Base-by-base conservation (phyloP, 2,888 invertebrate species). In the Macrostomum cliftonense region DNA sequence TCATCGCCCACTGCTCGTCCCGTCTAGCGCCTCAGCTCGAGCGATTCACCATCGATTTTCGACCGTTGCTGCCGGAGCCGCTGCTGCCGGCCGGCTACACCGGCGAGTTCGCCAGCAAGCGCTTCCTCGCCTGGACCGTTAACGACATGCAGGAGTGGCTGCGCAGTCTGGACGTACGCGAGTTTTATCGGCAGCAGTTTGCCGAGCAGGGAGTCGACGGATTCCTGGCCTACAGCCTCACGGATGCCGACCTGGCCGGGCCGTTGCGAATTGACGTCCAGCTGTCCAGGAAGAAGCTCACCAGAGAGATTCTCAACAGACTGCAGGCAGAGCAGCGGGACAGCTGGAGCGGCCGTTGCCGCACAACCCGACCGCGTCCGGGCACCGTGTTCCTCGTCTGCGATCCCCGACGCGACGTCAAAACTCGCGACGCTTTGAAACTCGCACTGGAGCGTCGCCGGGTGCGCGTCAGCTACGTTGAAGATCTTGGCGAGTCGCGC, bases 61-160 rank as follows among this genome's bases (percentile, higher is more conserved):
- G 45, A 14, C 19, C 46, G 45, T 12, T 46, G 42, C 19, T 14
- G 21, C 19, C 13, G 16, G 16, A 13, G 28, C 28, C 28, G 28
- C 28, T 28, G 28, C 28, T 28, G 28, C 5, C 28, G 9, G 5
- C 28, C 5, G 28, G 28, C 28, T 28, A 28, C 28, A 28, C 28
- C 28, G 28, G 28, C 4, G 5, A 28, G 28, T 28, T 28, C 28
- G 28, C 28, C 28, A 28, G 28, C 28, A 28, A n/a, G 14, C 14
- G 46, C 14, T 61, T 67, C 12, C 64, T 63, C 48, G 60, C 62
- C 46, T 67, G 67, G 67, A 59, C 54, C 49, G 57, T 59, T 9
- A 54, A 53, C 45, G 65, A 67, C 50, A 54, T 67, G n/a, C 67
- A 67, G 52, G 67, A 67, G 52, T 67, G 67, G 67, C 54, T 67